A percentile compares a stretch with the other conserved stretches of the same genome.
Conservation (phyloP, 1,140 invertebrate species). For the Aradophagus sp. region DNA sequence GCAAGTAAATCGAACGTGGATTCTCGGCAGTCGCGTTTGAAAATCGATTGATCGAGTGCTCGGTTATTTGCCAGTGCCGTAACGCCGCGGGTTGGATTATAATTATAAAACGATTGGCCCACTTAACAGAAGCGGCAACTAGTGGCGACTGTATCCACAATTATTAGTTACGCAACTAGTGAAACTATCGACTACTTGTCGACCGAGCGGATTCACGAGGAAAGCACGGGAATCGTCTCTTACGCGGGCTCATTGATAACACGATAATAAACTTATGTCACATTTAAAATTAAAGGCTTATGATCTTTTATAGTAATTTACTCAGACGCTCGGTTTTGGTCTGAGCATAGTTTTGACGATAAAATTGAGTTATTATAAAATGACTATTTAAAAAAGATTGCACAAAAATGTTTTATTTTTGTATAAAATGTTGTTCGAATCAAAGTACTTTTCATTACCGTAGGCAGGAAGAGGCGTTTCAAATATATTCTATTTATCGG, state of each 20-base stretch:
- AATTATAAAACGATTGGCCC: conserved; percentile 54
- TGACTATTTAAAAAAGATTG: too few species aligned
- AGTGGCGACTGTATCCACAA: conserved; percentile 36
- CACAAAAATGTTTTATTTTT: too few species aligned
- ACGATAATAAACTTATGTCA: conserved; percentile 15
- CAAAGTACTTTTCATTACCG: too few species aligned
- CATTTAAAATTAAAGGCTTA: too few species aligned
- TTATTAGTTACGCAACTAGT: conserved; percentile 56
- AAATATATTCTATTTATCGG: too few species aligned
- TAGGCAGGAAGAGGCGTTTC: too few species aligned
- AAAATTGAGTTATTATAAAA: too few species aligned
- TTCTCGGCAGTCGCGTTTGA: conserved; percentile 43
- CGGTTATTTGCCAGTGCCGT: conserved; percentile 52
- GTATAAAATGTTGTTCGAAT: too few species aligned
- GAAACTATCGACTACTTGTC: conserved; percentile 50
- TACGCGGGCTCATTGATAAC: conserved; percentile 9
- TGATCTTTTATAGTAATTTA: too few species aligned
- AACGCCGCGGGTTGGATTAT: conserved; percentile 44
- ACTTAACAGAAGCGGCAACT: conserved; percentile 47
- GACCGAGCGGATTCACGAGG: conserved; percentile 20
- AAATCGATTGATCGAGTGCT: conserved; percentile 54
- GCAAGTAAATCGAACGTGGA: conserved; percentile 45
- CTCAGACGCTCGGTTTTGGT: too few species aligned
- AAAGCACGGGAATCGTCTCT: conserved; percentile 38
- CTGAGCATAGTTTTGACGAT: too few species aligned